Conservation (phyloP, 2,888 invertebrate genomes). For the Acanthosoma haemorrhoidale region DNA sequence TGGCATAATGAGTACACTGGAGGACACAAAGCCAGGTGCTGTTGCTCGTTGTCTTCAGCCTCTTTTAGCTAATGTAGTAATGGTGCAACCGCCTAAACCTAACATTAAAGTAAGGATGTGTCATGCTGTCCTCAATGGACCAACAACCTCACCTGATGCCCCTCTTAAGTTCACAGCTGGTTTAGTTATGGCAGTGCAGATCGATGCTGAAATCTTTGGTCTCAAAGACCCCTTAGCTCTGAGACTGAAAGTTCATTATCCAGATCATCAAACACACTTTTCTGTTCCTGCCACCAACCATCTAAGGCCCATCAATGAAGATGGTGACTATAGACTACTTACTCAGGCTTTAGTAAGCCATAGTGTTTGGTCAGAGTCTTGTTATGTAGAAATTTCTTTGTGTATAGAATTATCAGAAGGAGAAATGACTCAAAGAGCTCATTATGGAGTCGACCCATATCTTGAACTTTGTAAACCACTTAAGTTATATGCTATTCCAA, state of each 20-base stretch:
- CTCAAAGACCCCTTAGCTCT: constrained; percentile 67
- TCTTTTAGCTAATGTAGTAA: constrained; percentile 62
- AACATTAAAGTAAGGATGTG: constrained; percentile 63
- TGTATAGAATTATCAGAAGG: constrained; percentile 68
- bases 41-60: constrained; percentile 74
- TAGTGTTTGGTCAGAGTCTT: constrained; percentile 88
- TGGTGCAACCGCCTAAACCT: constrained; percentile 61
- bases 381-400: constrained; percentile 78
- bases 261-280: constrained; percentile 82
- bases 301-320: constrained; percentile 37
- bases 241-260: constrained; percentile 81
- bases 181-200: constrained; percentile 75
- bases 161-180: constrained; percentile 90
- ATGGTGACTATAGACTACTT: constrained; percentile 57
- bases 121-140: constrained; percentile 75
- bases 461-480: constrained; percentile 82
- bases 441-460: constrained; percentile 51
- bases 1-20: constrained; percentile 66
- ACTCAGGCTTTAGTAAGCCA: constrained; percentile 86
- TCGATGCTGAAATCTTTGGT: constrained; percentile 81
- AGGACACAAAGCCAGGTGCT: constrained; percentile 79
- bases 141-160: constrained; percentile 72
- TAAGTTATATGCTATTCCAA: constrained; percentile 79
- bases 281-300: constrained; percentile 57
- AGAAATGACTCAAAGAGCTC: constrained; percentile 49